Percentiles rank a stretch among this genome's conserved stretches.
phyloP scores from a whole-genome alignment of 1,140 invertebrate genomes.

The Drosophila dunni region DNA sequence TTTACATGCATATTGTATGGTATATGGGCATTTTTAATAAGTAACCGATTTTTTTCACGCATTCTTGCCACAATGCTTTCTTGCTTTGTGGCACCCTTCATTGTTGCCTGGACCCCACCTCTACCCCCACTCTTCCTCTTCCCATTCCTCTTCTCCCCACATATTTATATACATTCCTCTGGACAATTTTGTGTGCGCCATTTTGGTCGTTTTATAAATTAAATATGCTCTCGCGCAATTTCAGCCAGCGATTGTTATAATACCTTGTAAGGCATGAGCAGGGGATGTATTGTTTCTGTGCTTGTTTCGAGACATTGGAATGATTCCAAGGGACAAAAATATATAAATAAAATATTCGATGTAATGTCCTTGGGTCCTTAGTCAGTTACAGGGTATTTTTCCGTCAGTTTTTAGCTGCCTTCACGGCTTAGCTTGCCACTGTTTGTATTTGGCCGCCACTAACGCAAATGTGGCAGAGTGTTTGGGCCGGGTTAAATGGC shows the following conservation, averaged over 20 bases:
- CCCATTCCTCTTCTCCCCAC: background rate
- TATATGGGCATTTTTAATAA: slow-evolving; percentile 82
- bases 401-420: background rate
- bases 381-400: slow-evolving; percentile 22
- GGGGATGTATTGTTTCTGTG: background rate
- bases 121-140: background rate
- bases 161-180: slow-evolving; percentile 21
- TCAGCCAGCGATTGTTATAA: slow-evolving; percentile 43
- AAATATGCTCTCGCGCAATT: slow-evolving; percentile 67
- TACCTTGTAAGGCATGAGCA: background rate
- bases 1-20: slow-evolving; percentile 65
- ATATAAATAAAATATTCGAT: too few relatives aligned
- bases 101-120: background rate
- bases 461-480: slow-evolving; percentile 69
- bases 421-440: background rate
- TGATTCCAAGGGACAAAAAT: too few relatives aligned
- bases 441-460: slow-evolving; percentile 25
- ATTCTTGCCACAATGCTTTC: slow-evolving; percentile 23
- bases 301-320: too few relatives aligned
- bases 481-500: slow-evolving; percentile 65
- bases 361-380: background rate
- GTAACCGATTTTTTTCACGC: slow-evolving; percentile 66
- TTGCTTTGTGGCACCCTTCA: slow-evolving; percentile 17
- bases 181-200: slow-evolving; percentile 56
- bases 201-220: slow-evolving; percentile 75